Evolutionary conservation across 2,888 invertebrate genomes (phyloP).

Genomic region (Dendrolimus pini): DNA sequence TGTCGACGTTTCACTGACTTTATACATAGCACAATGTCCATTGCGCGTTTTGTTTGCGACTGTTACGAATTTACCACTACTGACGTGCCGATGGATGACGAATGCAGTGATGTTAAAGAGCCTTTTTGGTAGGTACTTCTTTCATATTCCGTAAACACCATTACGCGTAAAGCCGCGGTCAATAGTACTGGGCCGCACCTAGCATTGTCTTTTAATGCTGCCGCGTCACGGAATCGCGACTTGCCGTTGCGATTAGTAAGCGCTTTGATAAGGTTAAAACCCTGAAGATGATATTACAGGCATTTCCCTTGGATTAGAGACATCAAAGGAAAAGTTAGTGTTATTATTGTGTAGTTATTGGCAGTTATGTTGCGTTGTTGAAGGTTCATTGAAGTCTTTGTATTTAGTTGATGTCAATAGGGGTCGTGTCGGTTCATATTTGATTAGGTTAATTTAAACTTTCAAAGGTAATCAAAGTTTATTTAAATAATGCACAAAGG

Average conservation of each 20-base stretch:
- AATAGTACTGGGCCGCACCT: slow-evolving; percentile 68
- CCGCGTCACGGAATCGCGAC: slow-evolving; percentile 66
- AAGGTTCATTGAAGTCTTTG: neutral
- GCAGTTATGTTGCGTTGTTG: neutral
- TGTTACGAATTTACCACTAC: too few species aligned
- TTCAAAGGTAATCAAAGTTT: too few species aligned
- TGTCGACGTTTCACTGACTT: neutral
- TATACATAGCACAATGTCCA: slow-evolving; percentile 23
- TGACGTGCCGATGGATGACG: slow-evolving; percentile 8
- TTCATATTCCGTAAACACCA: slow-evolving; percentile 47
- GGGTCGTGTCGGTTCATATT: neutral
- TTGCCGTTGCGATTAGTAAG: slow-evolving; percentile 37
- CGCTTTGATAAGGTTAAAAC: neutral
- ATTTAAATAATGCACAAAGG: too few species aligned
- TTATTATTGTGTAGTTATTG: neutral
- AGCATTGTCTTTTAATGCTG: slow-evolving; percentile 66
- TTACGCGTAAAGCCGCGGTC: slow-evolving; percentile 68
- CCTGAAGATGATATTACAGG: neutral
- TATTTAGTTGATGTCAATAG: neutral
- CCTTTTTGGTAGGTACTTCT: slow-evolving; percentile 18
- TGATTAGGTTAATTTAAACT: neutral
- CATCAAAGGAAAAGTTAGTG: neutral
- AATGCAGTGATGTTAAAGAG: slow-evolving; percentile 19
- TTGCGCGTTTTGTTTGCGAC: neutral
- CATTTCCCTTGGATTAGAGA: neutral